These are phyloP conservation scores for Peromyscus attwateri DNA, from an alignment of 2,797 vertebrate species.

Conservation along the genomic window DNA sequence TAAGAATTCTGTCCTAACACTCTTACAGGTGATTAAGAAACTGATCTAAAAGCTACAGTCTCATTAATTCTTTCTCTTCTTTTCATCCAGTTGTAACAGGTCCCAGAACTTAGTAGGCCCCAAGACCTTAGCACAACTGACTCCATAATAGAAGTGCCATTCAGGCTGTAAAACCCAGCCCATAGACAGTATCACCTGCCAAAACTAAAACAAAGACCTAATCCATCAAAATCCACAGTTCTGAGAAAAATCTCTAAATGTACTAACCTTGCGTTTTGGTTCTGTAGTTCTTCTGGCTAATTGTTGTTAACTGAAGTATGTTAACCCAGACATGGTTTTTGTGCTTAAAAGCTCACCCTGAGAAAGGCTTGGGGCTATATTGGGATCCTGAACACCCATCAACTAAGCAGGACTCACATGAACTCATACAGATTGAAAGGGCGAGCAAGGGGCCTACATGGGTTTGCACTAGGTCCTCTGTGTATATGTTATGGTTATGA, in stretches of 20 bases:
- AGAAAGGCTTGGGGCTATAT: not conserved
- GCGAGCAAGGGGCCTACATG: not conserved
- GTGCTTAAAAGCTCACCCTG: not conserved
- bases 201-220: not conserved
- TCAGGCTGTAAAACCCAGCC: not conserved
- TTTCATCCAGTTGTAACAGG: not conserved
- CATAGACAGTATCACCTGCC: not conserved
- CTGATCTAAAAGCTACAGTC: not conserved
- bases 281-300: not conserved
- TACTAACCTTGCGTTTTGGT: not conserved
- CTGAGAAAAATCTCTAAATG: not conserved
- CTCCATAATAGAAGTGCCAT: not conserved
- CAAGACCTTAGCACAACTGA: not conserved
- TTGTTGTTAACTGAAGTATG: not conserved
- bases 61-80: not conserved
- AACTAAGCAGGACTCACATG: not conserved
- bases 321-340: not conserved
- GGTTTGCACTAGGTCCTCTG: not conserved
- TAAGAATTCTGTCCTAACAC: not conserved
- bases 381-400: not conserved
- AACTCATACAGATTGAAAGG: not conserved
- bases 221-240: not conserved
- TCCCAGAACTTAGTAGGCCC: not conserved
- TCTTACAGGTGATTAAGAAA: not conserved
- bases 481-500: not conserved